These are phyloP conservation scores for Drosophila yooni DNA, from an alignment of 2,888 invertebrate genomes.

Conservation along the genomic window DNA sequence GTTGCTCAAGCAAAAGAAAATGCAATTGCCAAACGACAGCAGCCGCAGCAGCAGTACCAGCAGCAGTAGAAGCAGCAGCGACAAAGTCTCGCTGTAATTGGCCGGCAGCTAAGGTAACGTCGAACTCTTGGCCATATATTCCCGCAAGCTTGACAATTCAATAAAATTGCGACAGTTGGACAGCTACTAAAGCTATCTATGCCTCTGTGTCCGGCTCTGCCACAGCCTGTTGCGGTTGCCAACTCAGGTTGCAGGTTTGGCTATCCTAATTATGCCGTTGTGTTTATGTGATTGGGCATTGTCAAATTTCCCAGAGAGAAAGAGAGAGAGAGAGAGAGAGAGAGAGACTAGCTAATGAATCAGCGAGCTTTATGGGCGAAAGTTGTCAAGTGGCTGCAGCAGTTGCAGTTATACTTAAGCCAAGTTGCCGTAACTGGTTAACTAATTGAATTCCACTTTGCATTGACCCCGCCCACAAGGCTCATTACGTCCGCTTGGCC, in stretches of 20 bases:
- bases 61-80: conserved; percentile 33
- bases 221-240: conserved; percentile 13
- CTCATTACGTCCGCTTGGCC: conserved; percentile 52
- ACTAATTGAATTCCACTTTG: conserved; percentile 63
- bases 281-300: conserved; percentile 59
- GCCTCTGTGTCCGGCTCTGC: neutral
- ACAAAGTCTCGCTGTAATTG: conserved; percentile 63
- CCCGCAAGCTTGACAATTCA: conserved; percentile 66
- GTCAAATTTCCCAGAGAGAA: conserved; percentile 47
- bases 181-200: conserved; percentile 8
- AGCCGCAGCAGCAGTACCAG: conserved; percentile 28
- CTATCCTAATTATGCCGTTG: conserved; percentile 63
- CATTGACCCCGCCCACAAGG: conserved; percentile 39
- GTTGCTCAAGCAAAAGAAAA: conserved; percentile 55
- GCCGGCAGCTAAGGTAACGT: conserved; percentile 50
- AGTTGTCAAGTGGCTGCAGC: conserved; percentile 44
- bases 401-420: conserved; percentile 23
- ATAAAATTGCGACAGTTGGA: conserved; percentile 64
- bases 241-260: conserved; percentile 31
- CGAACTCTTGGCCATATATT: conserved; percentile 49
- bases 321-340: neutral
- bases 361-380: conserved; percentile 65
- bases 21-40: conserved; percentile 57
- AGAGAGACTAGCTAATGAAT: conserved; percentile 38
- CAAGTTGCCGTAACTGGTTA: conserved; percentile 14